These are phyloP conservation scores for Chaetura pelagica DNA, from an alignment of 2,113 vertebrate genomes.

Conservation along the genomic window DNA sequence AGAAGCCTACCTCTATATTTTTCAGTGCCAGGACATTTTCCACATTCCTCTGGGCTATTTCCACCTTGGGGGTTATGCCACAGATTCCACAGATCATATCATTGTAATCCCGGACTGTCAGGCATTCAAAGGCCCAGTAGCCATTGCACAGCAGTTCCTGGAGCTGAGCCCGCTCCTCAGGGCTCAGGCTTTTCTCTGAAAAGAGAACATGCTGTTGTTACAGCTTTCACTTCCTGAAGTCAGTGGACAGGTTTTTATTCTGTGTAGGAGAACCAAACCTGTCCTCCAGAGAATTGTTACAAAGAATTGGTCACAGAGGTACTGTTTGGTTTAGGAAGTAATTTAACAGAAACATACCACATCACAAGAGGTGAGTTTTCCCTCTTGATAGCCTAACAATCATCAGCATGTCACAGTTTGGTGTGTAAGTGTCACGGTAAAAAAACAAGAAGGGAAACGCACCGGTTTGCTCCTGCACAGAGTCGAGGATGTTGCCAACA, in stretches of 20 bases:
- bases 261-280: not conserved
- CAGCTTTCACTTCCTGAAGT: not conserved
- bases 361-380: not conserved
- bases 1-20: conserved; percentile 88
- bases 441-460: not conserved
- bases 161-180: conserved; percentile 81
- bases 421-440: not conserved
- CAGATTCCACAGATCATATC: conserved; percentile 99
- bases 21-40: conserved; percentile 88
- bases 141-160: conserved; percentile 91
- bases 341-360: not conserved
- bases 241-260: not conserved
- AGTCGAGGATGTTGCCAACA: conserved; percentile 78
- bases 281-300: not conserved
- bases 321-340: not conserved
- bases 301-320: not conserved
- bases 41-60: conserved; percentile 87
- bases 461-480: conserved; percentile 88
- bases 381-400: not conserved
- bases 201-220: conserved; percentile 22
- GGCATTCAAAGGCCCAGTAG: conserved; percentile 97
- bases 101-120: conserved; percentile 95
- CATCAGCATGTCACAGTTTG: not conserved
- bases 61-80: conserved; percentile 92
- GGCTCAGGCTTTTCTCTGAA: conserved; percentile 83